Conservation (phyloP, 2,113 vertebrate species). For the Psammodynastes pulverulentus region DNA sequence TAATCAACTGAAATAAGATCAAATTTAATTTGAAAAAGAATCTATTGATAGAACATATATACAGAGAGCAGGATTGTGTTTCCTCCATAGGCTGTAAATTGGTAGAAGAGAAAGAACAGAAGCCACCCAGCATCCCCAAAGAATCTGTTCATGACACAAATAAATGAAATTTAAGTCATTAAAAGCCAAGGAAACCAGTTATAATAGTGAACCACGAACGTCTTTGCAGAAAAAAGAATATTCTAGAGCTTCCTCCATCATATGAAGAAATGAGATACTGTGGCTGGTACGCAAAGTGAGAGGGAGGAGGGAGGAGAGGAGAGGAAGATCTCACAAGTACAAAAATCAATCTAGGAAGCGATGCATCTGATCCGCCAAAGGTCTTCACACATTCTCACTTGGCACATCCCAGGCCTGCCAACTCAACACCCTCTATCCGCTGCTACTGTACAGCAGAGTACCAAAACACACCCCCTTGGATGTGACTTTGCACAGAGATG, state of each 20-base stretch:
- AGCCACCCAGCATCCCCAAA: background rate
- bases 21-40: background rate
- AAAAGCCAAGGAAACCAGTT: background rate
- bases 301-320: background rate
- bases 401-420: background rate
- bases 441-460: background rate
- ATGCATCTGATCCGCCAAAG: background rate
- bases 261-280: background rate
- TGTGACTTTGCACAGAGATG: background rate
- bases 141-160: background rate
- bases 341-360: background rate
- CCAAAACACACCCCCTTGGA: background rate
- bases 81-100: too few species aligned
- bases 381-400: background rate
- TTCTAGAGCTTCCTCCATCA: background rate
- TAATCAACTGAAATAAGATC: background rate
- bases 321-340: background rate
- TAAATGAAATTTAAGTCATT: background rate
- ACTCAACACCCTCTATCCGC: background rate
- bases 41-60: background rate
- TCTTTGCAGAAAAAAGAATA: slow-evolving; percentile 3
- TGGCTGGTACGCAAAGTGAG: too few species aligned
- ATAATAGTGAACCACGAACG: background rate
- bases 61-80: background rate
- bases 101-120: background rate